phyloP scores from a whole-genome alignment of 2,113 vertebrate genomes.

The Megaceryle maxima region DNA sequence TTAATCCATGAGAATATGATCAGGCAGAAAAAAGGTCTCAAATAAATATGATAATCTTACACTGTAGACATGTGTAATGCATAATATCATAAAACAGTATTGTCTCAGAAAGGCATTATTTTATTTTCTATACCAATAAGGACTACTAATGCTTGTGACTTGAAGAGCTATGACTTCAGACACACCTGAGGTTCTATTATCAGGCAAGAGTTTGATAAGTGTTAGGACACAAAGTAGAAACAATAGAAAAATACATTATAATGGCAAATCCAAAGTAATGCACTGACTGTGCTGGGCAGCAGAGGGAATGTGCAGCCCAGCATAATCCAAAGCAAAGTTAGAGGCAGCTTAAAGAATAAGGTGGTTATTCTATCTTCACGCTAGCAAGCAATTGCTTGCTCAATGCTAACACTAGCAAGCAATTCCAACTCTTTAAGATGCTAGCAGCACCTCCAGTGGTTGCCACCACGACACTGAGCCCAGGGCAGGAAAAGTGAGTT shows the following conservation, averaged over 20 bases:
- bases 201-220: neutral
- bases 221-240: neutral
- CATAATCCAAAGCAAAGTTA: rapidly evolving
- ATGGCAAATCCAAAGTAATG: neutral
- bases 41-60: neutral
- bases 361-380: neutral
- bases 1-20: neutral
- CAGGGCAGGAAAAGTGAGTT: neutral
- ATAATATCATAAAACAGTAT: neutral
- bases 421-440: neutral
- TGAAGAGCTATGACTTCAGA: neutral
- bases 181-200: rapidly evolving
- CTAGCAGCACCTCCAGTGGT: neutral
- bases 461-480: neutral
- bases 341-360: neutral
- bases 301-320: neutral
- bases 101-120: neutral
- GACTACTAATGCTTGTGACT: rapidly evolving
- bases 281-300: neutral
- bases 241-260: neutral
- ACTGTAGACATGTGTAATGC: neutral
- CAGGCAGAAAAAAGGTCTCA: neutral
- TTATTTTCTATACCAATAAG: neutral
- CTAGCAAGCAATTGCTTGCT: neutral
- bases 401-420: neutral